phyloP scores from a whole-genome alignment of 2,113 vertebrate species.

The Pycnonotus jocosus region DNA sequence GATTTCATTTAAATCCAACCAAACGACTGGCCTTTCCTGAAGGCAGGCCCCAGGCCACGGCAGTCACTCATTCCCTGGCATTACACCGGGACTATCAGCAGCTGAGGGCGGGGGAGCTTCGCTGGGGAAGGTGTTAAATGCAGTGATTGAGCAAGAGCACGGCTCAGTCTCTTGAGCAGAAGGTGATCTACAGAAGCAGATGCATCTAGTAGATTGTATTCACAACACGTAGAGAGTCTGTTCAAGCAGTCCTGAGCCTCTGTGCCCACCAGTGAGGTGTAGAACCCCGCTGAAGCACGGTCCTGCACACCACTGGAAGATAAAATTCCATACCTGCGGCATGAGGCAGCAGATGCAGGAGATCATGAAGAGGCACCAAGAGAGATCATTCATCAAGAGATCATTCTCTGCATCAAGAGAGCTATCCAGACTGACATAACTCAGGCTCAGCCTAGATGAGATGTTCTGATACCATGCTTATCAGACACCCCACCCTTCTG shows the following conservation, averaged over 20 bases:
- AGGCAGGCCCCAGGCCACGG: background rate
- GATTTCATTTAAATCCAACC: background rate
- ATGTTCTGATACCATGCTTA: background rate
- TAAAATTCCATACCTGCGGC: background rate
- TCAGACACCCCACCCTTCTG: background rate
- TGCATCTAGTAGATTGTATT: background rate
- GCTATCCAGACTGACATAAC: background rate
- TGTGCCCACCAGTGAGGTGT: background rate
- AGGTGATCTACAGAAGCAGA: background rate
- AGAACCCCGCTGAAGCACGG: background rate
- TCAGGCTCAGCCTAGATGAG: background rate
- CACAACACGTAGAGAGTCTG: background rate
- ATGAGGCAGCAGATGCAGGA: background rate
- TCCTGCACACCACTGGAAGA: background rate
- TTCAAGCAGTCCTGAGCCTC: background rate
- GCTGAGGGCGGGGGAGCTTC: background rate
- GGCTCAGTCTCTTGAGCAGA: background rate
- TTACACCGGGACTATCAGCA: background rate
- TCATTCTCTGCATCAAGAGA: background rate
- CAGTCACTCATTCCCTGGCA: background rate
- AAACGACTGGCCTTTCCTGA: background rate
- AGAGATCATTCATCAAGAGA: background rate
- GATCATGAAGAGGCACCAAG: background rate
- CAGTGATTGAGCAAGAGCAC: background rate
- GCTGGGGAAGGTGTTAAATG: background rate